Conservation (phyloP, 2,797 vertebrate species). For the Peromyscus eremicus region DNA sequence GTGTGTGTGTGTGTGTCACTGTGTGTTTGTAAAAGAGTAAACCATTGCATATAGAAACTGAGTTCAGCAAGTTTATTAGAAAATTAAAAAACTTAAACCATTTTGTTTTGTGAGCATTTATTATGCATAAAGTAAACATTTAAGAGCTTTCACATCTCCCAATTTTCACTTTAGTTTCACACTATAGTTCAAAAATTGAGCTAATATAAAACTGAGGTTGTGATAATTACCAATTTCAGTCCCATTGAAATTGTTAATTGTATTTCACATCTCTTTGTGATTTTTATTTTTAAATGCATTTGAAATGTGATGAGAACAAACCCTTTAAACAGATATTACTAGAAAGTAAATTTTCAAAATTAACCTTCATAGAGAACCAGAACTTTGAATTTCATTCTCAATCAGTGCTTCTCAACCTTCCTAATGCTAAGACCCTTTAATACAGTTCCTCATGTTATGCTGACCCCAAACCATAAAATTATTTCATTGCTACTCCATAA, state of each 20-base stretch:
- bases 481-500: background rate
- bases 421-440: background rate
- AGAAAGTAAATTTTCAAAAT: slow-evolving; percentile 9
- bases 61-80: background rate
- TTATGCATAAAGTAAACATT: background rate
- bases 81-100: background rate
- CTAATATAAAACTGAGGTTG: slow-evolving; percentile 8
- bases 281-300: slow-evolving; percentile 50
- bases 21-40: background rate
- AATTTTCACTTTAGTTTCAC: slow-evolving; percentile 14
- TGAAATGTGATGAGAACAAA: background rate
- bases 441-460: background rate
- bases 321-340: slow-evolving; percentile 3
- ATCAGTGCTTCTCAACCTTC: background rate
- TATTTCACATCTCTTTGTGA: background rate
- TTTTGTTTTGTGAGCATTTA: background rate
- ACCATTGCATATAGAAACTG: background rate
- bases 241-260: slow-evolving; percentile 16
- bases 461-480: too few relatives aligned
- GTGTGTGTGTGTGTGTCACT: background rate
- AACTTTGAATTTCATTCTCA: background rate
- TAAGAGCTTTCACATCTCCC: background rate
- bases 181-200: background rate
- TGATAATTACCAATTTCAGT: background rate
- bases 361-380: background rate